phyloP scores from a whole-genome alignment of 1,140 invertebrate genomes.

The Zaprionus ghesquierei region DNA sequence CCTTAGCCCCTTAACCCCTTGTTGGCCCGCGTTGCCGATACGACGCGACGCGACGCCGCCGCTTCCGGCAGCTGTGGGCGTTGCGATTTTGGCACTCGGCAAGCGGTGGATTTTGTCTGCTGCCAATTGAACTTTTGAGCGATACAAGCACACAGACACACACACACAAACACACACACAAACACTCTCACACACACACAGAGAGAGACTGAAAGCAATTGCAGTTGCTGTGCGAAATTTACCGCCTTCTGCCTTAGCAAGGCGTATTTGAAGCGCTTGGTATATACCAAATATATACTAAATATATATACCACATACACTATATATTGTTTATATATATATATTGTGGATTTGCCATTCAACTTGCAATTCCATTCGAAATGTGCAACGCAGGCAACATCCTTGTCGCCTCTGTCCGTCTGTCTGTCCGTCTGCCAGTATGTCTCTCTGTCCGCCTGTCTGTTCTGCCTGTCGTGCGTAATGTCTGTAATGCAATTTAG shows the following conservation, averaged over 20 bases:
- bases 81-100: slow-evolving; percentile 58
- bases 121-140: slow-evolving; percentile 48
- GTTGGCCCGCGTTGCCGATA: background rate
- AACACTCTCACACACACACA: too few species aligned
- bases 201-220: background rate
- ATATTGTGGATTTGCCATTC: slow-evolving; percentile 41
- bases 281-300: slow-evolving; percentile 13
- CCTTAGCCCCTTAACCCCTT: slow-evolving; percentile 39
- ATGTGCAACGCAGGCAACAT: slow-evolving; percentile 73
- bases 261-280: background rate
- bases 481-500: slow-evolving; percentile 77
- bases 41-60: slow-evolving; percentile 1
- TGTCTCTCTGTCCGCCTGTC: slow-evolving; percentile 6
- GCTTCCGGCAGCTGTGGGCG: slow-evolving; percentile 81
- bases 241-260: slow-evolving; percentile 46
- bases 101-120: slow-evolving; percentile 1
- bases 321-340: slow-evolving; percentile 12
- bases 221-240: slow-evolving; percentile 45
- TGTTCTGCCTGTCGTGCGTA: slow-evolving; percentile 37
- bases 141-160: slow-evolving; percentile 8
- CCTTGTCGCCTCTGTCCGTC: slow-evolving; percentile 49
- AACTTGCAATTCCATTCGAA: slow-evolving; percentile 65
- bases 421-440: slow-evolving; percentile 5
- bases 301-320: slow-evolving; percentile 15
- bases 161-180: background rate